Conservation (phyloP, 2,113 vertebrate species). For the Arothron firmamentum region DNA sequence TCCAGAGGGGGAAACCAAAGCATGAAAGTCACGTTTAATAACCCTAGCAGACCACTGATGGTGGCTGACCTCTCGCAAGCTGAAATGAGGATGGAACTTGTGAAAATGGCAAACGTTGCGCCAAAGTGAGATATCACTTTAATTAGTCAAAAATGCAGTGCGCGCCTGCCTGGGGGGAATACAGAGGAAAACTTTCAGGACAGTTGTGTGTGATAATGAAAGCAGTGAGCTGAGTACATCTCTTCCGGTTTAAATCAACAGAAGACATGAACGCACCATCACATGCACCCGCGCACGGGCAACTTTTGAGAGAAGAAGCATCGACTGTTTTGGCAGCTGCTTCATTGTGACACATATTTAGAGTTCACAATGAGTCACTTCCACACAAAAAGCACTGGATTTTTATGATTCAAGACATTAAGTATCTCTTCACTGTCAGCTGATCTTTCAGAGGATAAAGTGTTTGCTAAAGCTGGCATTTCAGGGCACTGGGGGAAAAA, state of each 20-base stretch:
- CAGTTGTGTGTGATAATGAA: constrained; percentile 37
- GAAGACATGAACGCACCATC: constrained; percentile 13
- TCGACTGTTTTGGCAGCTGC: constrained; percentile 44
- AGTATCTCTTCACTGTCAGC: constrained; percentile 15
- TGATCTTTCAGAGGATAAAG: constrained; percentile 1
- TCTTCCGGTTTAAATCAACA: constrained; percentile 47
- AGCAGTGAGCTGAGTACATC: constrained; percentile 37
- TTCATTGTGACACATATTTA: constrained; percentile 42
- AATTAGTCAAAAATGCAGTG: constrained; percentile 39
- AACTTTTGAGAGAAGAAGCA: constrained; percentile 38
- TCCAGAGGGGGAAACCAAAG: constrained; percentile 6
- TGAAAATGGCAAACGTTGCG: constrained; percentile 30
- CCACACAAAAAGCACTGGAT: constrained; percentile 9
- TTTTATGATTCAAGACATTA: constrained; percentile 26
- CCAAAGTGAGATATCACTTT: constrained; percentile 41
- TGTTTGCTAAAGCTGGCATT: constrained; percentile 10
- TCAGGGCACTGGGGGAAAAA: constrained; percentile 1
- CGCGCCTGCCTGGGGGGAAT: constrained; percentile 13
- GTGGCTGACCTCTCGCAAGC: constrained; percentile 16
- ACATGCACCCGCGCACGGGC: constrained; percentile 5
- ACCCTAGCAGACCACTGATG: not conserved
- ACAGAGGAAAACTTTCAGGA: constrained; percentile 27
- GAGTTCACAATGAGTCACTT: constrained; percentile 47
- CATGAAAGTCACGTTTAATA: constrained; percentile 16
- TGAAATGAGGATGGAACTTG: constrained; percentile 5